phyloP scores from a whole-genome alignment of 2,888 invertebrate species.

The Netelia virgata region DNA sequence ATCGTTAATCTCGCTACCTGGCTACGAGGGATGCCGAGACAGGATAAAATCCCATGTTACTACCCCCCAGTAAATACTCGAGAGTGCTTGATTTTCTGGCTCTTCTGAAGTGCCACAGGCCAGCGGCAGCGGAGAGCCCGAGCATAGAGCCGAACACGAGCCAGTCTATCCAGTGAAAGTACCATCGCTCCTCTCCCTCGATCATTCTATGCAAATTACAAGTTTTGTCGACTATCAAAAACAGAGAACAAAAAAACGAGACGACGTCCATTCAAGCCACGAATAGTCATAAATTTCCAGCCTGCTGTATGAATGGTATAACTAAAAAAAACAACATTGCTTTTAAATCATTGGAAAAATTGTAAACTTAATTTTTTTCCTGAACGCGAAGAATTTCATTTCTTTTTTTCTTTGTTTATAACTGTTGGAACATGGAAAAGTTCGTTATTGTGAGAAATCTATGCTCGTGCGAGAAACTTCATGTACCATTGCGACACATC shows the following conservation, averaged over 20 bases:
- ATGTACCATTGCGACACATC: neutral
- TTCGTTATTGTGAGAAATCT: neutral
- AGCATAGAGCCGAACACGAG: slow-evolving; percentile 90
- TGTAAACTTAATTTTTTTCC: neutral
- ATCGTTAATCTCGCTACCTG: slow-evolving; percentile 86
- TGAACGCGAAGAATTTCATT: neutral
- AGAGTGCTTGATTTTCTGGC: slow-evolving; percentile 87
- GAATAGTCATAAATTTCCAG: slow-evolving; percentile 6
- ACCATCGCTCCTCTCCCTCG: slow-evolving; percentile 75
- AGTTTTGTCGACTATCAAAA: slow-evolving; percentile 27
- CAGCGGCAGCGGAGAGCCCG: slow-evolving; percentile 91
- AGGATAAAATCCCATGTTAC: slow-evolving; percentile 91
- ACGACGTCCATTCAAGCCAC: neutral
- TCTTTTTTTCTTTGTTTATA: neutral
- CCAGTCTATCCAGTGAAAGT: slow-evolving; percentile 87
- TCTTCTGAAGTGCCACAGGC: slow-evolving; percentile 88
- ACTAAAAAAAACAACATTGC: slow-evolving; percentile 11
- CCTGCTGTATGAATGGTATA: neutral
- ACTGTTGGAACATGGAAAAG: neutral
- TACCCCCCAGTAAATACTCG: slow-evolving; percentile 92
- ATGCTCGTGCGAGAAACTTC: slow-evolving; percentile 3
- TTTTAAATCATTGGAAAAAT: neutral
- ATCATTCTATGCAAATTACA: slow-evolving; percentile 62
- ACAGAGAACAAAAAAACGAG: slow-evolving; percentile 33
- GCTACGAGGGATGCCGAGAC: slow-evolving; percentile 95